These are phyloP conservation scores for Thysanoteuthis rhombus DNA, from an alignment of 2,888 invertebrate genomes.

Conservation along the genomic window DNA sequence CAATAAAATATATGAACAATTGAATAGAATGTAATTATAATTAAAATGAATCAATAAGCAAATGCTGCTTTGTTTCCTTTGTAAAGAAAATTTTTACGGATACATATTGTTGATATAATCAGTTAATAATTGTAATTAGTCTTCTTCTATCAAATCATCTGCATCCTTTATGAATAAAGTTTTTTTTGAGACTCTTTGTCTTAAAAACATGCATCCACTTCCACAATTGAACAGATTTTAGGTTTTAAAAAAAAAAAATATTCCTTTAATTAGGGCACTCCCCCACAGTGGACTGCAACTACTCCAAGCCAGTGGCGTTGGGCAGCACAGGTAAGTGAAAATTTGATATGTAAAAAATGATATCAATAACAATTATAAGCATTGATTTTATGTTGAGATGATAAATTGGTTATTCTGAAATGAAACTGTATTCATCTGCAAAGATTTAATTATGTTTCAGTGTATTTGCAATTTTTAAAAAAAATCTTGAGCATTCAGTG, in stretches of 20 bases:
- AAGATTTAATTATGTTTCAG: no score
- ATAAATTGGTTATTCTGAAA: no score
- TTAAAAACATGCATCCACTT: neutral
- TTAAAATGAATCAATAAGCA: neutral
- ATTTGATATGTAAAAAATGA: neutral
- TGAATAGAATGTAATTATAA: neutral
- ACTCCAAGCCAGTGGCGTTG: slow-evolving; percentile 54
- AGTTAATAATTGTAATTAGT: neutral
- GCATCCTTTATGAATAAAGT: neutral
- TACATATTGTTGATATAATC: neutral
- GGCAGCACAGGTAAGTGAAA: slow-evolving; percentile 51
- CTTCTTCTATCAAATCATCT: neutral
- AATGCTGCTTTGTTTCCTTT: neutral
- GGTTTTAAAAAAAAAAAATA: neutral
- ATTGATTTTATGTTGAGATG: no score
- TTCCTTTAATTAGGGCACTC: slow-evolving; percentile 42
- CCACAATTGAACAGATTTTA: neutral
- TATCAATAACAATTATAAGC: neutral
- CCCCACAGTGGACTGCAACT: slow-evolving; percentile 55
- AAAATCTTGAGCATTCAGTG: no score
- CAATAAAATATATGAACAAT: neutral
- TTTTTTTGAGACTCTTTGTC: neutral
- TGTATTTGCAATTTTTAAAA: no score
- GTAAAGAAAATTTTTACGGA: neutral
- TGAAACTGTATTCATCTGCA: no score